Percentiles rank a stretch among this genome's conserved stretches.
These are phyloP conservation scores for Neotoma lepida DNA, from an alignment of 2,113 vertebrate genomes.

Conservation along the genomic window DNA sequence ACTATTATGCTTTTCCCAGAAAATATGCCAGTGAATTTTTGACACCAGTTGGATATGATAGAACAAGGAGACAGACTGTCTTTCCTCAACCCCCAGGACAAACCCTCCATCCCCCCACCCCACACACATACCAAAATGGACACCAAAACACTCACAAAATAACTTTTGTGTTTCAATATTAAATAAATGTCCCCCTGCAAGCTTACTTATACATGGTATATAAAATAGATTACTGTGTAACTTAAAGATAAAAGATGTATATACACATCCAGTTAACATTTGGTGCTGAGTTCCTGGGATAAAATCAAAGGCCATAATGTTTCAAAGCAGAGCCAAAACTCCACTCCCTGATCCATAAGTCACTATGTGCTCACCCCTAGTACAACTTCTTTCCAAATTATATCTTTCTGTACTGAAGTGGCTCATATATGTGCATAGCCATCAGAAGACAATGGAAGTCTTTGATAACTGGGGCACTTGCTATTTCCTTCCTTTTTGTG, in stretches of 20 bases:
- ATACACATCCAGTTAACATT: not conserved
- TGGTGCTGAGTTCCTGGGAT: not conserved
- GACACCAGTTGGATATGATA: not conserved
- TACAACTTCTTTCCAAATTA: not conserved
- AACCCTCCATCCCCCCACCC: not conserved
- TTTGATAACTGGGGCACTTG: not conserved
- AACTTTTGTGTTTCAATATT: not conserved
- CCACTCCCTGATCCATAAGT: not conserved
- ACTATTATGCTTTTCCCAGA: not conserved
- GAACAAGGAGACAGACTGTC: not conserved
- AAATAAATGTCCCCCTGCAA: not conserved
- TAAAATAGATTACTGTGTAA: not conserved
- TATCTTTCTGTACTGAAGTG: not conserved
- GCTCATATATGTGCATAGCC: not conserved
- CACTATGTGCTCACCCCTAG: not conserved
- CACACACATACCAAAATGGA: not conserved
- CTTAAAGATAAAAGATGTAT: not conserved
- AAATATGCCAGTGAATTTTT: not conserved
- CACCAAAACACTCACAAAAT: not conserved
- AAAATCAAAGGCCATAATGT: not conserved
- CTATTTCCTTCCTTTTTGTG: constrained; percentile 26
- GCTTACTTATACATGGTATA: not conserved
- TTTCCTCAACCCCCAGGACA: constrained; percentile 10
- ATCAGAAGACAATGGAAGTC: not conserved
- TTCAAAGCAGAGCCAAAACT: not conserved